phyloP scores from a whole-genome alignment of 2,113 vertebrate species.

The Xenopus tropicalis region DNA sequence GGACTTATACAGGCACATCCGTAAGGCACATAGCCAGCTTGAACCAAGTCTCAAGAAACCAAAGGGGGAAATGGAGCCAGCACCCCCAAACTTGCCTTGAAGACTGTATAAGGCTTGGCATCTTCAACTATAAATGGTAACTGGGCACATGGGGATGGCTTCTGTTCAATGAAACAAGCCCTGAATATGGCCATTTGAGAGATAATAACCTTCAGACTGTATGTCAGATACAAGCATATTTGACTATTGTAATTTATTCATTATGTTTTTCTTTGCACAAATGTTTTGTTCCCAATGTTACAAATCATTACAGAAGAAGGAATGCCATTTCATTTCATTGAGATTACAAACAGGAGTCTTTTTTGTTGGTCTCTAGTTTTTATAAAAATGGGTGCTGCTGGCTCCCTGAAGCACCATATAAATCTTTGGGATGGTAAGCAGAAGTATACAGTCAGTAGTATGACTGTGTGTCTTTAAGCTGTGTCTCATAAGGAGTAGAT shows the following conservation, averaged over 20 bases:
- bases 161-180: not conserved
- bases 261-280: no score
- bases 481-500: no score
- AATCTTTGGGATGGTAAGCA: no score
- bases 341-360: no score
- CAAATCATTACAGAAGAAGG: no score
- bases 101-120: not conserved
- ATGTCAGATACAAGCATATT: not conserved
- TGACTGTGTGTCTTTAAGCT: no score
- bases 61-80: constrained; percentile 63
- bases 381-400: no score
- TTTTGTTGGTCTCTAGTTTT: no score
- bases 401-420: no score
- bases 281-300: no score
- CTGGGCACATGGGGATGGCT: not conserved
- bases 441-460: no score
- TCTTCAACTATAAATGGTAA: not conserved
- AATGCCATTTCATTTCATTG: no score
- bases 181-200: not conserved
- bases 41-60: constrained; percentile 73
- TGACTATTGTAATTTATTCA: not conserved
- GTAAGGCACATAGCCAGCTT: constrained; percentile 82
- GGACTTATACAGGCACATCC: constrained; percentile 89
- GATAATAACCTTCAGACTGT: not conserved
- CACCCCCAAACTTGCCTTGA: constrained; percentile 40